These are phyloP conservation scores for Pocota personata DNA, from an alignment of 2,888 invertebrate genomes.

Conservation along the genomic window DNA sequence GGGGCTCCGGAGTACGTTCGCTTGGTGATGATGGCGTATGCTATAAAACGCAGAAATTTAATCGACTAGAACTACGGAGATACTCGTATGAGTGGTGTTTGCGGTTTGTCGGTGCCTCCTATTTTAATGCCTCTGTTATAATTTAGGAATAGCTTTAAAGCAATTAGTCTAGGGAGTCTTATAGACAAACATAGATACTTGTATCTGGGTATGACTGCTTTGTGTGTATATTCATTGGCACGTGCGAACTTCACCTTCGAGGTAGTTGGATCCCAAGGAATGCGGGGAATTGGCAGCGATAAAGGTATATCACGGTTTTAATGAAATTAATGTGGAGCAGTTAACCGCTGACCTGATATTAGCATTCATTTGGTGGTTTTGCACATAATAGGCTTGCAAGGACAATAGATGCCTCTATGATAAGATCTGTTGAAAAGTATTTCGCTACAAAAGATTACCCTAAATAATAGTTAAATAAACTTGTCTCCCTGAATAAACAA, in stretches of 20 bases:
- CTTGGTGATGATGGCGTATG: too few species aligned
- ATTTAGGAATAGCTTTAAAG: conserved; percentile 7
- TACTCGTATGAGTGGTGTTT: not conserved
- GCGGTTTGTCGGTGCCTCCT: not conserved
- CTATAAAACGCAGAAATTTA: conserved; percentile 10
- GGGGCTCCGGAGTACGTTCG: not conserved
- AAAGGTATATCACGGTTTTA: conserved; percentile 18
- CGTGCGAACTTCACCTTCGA: conserved; percentile 56
- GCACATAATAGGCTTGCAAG: conserved; percentile 13
- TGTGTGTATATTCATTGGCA: conserved; percentile 34
- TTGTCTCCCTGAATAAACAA: not conserved
- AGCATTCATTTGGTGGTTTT: conserved; percentile 26
- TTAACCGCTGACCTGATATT: conserved; percentile 6
- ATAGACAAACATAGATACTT: not conserved
- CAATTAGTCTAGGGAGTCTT: not conserved
- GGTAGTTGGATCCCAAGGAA: conserved; percentile 7
- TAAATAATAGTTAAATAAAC: not conserved
- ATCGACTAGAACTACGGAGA: conserved; percentile 38
- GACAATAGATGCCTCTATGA: not conserved
- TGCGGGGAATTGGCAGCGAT: conserved; percentile 27
- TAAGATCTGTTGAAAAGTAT: not conserved
- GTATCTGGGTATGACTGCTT: not conserved
- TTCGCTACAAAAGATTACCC: not conserved
- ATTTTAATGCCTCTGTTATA: conserved; percentile 17
- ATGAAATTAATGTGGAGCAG: conserved; percentile 45